These are phyloP conservation scores for Branchellion lobata DNA, from an alignment of 2,888 invertebrate species.

Conservation along the genomic window DNA sequence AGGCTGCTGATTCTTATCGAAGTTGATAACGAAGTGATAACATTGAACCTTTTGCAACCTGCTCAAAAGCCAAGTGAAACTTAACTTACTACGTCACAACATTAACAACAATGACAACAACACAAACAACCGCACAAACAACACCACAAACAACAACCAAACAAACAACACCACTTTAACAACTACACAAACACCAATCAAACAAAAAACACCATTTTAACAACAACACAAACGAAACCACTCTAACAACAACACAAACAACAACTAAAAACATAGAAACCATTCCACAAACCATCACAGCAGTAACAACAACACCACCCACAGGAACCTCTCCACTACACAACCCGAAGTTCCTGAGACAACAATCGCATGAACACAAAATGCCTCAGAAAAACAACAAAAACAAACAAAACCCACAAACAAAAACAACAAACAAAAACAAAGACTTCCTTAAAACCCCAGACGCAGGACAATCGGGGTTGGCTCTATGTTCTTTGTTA, in stretches of 20 bases:
- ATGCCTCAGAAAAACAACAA: neutral
- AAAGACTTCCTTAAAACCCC: constrained; percentile 63
- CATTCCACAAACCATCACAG: no score
- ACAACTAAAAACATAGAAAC: neutral
- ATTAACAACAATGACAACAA: no score
- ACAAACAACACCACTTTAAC: no score
- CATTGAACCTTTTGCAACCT: no score
- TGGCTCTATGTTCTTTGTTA: constrained; percentile 57
- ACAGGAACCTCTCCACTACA: constrained; percentile 2
- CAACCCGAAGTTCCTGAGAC: constrained; percentile 39
- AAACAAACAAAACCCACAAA: constrained; percentile 45
- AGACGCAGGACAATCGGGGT: constrained; percentile 64
- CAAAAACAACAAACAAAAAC: constrained; percentile 54
- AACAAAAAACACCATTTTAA: no score
- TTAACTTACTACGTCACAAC: no score
- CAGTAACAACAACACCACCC: neutral
- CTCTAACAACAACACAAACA: neutral
- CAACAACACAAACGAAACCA: no score
- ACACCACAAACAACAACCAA: no score
- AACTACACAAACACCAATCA: no score
- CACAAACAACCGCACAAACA: no score
- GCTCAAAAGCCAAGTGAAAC: neutral
- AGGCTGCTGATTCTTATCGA: no score
- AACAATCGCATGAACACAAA: constrained; percentile 33
- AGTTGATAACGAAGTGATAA: no score